phyloP scores from a whole-genome alignment of 2,797 vertebrate genomes.

The Acridotheres tristis region DNA sequence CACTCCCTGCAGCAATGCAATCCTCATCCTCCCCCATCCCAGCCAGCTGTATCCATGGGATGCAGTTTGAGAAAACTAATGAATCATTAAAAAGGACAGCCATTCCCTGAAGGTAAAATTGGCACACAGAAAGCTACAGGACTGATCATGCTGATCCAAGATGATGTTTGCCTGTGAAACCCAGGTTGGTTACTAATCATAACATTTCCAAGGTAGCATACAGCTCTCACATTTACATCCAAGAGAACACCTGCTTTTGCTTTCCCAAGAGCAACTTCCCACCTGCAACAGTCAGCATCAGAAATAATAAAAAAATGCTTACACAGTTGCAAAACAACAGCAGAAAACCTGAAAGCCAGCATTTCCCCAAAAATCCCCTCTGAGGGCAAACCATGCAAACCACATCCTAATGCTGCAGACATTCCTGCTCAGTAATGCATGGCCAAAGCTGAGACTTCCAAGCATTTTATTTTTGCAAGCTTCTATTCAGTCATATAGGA shows the following conservation, averaged over 20 bases:
- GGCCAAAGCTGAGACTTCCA: background rate
- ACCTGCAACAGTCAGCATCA: background rate
- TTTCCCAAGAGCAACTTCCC: background rate
- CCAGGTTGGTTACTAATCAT: background rate
- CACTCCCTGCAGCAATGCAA: background rate
- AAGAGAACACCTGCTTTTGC: background rate
- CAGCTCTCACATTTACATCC: background rate
- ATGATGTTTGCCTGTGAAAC: background rate
- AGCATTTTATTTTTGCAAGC: background rate
- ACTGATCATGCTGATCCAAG: background rate
- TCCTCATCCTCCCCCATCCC: background rate
- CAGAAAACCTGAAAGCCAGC: background rate
- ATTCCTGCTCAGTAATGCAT: background rate
- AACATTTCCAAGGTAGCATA: background rate
- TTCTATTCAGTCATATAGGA: background rate
- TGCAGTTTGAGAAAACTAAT: background rate
- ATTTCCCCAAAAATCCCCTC: background rate
- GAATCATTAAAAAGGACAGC: constrained; percentile 37
- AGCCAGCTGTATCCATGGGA: background rate
- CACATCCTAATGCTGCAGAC: background rate
- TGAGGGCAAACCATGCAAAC: background rate
- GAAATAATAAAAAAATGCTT: background rate
- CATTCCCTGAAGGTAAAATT: background rate
- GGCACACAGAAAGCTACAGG: background rate
- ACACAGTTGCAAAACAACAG: background rate